A percentile compares a stretch with the other conserved stretches of the same genome.
Evolutionary conservation across 2,113 vertebrate genomes (phyloP).

Genomic region (Gavialis gangeticus): DNA sequence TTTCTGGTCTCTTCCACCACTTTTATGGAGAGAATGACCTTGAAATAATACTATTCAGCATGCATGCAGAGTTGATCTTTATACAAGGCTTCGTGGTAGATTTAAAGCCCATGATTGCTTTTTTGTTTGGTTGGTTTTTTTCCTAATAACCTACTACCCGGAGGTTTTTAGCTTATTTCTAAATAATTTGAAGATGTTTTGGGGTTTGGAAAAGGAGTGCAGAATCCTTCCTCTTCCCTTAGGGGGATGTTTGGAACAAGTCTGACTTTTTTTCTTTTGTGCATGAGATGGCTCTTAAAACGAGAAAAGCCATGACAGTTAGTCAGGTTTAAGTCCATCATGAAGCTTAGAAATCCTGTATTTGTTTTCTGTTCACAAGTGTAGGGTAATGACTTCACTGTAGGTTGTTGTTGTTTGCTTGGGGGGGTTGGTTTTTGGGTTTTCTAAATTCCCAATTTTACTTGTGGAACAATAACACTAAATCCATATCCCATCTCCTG

Average conservation of each 20-base stretch:
- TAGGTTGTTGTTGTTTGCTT: background rate
- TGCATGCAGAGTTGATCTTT: background rate
- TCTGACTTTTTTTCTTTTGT: background rate
- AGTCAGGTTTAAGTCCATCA: background rate
- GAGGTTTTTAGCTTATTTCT: background rate
- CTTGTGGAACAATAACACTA: background rate
- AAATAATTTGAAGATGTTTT: background rate
- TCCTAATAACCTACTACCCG: background rate
- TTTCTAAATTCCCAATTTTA: background rate
- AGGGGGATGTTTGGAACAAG: background rate
- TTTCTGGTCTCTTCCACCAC: background rate
- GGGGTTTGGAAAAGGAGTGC: no score
- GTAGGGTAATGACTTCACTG: background rate
- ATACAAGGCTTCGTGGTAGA: background rate
- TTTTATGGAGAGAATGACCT: background rate
- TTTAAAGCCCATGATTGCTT: background rate
- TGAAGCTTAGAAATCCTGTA: background rate
- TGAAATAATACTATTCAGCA: background rate
- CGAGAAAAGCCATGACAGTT: background rate
- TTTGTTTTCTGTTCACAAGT: background rate
- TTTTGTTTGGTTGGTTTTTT: background rate
- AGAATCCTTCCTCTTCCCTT: background rate
- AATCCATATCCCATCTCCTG: background rate
- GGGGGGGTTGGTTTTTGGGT: no score
- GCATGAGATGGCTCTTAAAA: background rate